phyloP scores from a whole-genome alignment of 1,140 invertebrate species.

The Ceratina calcarata region DNA sequence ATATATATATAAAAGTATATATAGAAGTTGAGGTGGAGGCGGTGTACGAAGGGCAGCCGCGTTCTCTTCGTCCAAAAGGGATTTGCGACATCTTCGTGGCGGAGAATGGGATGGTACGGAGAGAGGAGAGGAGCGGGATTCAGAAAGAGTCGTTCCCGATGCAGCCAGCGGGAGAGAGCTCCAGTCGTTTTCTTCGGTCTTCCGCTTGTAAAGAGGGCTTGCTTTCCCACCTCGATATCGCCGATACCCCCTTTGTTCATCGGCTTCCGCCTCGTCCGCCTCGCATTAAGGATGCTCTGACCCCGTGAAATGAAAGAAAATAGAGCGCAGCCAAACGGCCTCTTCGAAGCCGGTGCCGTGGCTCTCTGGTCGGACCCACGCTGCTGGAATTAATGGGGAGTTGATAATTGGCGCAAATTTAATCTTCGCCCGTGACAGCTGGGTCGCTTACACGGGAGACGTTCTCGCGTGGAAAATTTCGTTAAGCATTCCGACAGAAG shows the following conservation, averaged over 20 bases:
- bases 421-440: slow-evolving; percentile 23
- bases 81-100: slow-evolving; percentile 56
- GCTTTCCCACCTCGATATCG: slow-evolving; percentile 54
- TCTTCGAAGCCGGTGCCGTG: neutral
- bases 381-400: slow-evolving; percentile 37
- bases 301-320: slow-evolving; percentile 48
- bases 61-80: slow-evolving; percentile 56
- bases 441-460: too few species aligned
- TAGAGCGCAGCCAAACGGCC: slow-evolving; percentile 11
- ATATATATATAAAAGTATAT: too few species aligned
- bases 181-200: slow-evolving; percentile 39
- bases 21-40: neutral
- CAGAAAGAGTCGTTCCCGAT: slow-evolving; percentile 40
- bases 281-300: slow-evolving; percentile 45
- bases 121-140: neutral
- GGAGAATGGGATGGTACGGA: neutral
- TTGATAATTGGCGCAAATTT: slow-evolving; percentile 48
- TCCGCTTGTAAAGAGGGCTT: slow-evolving; percentile 43
- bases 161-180: slow-evolving; percentile 16
- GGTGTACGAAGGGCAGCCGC: slow-evolving; percentile 15
- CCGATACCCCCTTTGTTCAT: slow-evolving; percentile 54
- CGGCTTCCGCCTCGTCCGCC: slow-evolving; percentile 24
- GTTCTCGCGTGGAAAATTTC: neutral
- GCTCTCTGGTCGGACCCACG: neutral
- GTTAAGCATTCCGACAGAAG: neutral